phyloP scores from a whole-genome alignment of 2,888 invertebrate species.

The Cabera pusaria region DNA sequence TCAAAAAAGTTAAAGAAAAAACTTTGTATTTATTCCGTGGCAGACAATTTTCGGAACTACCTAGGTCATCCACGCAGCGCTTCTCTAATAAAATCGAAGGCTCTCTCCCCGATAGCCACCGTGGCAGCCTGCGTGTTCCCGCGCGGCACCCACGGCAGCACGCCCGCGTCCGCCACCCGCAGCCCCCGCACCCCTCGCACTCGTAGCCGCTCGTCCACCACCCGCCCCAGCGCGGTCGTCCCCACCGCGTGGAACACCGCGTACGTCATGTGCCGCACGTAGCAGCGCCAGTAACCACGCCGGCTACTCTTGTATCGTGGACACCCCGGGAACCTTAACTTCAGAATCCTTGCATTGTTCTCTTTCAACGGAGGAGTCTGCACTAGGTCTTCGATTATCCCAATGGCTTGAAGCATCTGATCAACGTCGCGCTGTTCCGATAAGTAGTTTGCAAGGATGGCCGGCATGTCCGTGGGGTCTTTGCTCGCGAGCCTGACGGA shows the following conservation, averaged over 20 bases:
- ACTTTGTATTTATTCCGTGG: too few species aligned
- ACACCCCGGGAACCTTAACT: constrained; percentile 44
- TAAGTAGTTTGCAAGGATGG: constrained; percentile 58
- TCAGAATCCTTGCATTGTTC: constrained; percentile 41
- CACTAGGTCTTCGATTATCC: constrained; percentile 45
- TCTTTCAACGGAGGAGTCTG: constrained; percentile 35
- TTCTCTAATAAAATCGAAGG: constrained; percentile 42
- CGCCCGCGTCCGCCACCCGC: constrained; percentile 53
- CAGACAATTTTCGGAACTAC: too few species aligned
- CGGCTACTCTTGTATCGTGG: constrained; percentile 27
- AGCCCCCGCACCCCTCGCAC: constrained; percentile 48
- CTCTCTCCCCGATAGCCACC: constrained; percentile 56
- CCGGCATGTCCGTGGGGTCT: constrained; percentile 43
- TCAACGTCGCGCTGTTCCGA: constrained; percentile 46
- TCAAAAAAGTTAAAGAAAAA: too few species aligned
- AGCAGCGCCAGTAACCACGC: constrained; percentile 54
- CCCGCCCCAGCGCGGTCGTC: constrained; percentile 50
- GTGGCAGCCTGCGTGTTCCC: constrained; percentile 55
- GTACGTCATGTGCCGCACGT: constrained; percentile 54
- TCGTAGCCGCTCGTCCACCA: constrained; percentile 48
- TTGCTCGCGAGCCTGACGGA: constrained; percentile 45
- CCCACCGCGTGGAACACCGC: constrained; percentile 56
- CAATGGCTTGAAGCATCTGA: constrained; percentile 43
- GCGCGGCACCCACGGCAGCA: constrained; percentile 44
- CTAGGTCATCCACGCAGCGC: not conserved